Percentiles rank a stretch among this genome's conserved stretches.
phyloP scores from a whole-genome alignment of 2,797 vertebrate species.

The Acrossocheilus fasciatus region DNA sequence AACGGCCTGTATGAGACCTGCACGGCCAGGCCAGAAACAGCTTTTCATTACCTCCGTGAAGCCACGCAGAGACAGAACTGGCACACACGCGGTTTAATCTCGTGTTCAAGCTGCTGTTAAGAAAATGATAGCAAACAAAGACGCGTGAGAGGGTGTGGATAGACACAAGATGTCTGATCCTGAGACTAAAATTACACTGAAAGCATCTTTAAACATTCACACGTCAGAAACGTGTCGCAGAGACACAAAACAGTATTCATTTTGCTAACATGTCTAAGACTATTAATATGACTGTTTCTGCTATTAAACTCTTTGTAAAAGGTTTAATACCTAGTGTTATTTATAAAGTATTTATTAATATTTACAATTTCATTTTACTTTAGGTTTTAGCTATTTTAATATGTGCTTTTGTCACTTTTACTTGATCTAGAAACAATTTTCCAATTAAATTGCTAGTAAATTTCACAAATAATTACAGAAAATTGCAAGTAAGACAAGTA shows the following conservation, averaged over 20 bases:
- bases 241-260: neutral
- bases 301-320: neutral
- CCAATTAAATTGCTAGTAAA: neutral
- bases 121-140: conserved; percentile 19
- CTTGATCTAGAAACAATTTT: neutral
- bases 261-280: neutral
- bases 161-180: neutral
- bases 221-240: neutral
- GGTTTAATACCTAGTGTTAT: neutral
- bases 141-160: neutral
- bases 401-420: neutral
- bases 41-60: conserved; percentile 28
- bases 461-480: neutral
- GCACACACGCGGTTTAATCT: conserved; percentile 1
- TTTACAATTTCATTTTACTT: neutral
- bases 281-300: neutral
- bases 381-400: neutral
- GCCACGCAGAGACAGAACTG: conserved; percentile 21
- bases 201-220: conserved; percentile 8
- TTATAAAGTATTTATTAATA: neutral
- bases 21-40: neutral
- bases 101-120: neutral
- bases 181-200: neutral
- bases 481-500: neutral
- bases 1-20: conserved; percentile 1